These are phyloP conservation scores for Drosophila neocordata DNA, from an alignment of 1,140 invertebrate genomes.

Conservation along the genomic window DNA sequence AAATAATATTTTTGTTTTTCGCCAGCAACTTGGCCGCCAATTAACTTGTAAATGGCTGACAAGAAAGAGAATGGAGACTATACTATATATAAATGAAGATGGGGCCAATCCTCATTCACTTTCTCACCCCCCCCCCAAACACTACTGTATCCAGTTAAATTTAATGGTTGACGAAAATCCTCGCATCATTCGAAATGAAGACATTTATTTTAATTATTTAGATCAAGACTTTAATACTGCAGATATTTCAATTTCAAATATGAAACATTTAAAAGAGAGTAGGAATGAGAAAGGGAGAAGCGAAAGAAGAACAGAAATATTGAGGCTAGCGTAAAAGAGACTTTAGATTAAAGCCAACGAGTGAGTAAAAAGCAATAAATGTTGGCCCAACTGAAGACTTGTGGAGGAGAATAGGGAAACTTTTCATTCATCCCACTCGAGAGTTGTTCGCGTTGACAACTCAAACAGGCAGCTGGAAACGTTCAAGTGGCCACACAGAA, in stretches of 20 bases:
- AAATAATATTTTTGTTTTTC: conserved; percentile 78
- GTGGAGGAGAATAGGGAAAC: conserved; percentile 22
- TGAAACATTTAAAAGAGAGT: background rate
- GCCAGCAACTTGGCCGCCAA: conserved; percentile 55
- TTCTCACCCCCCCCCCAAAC: too few relatives aligned
- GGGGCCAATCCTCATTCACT: background rate
- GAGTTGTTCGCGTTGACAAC: conserved; percentile 36
- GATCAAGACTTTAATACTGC: conserved; percentile 38
- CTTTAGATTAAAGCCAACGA: conserved; percentile 19
- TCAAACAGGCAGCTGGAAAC: conserved; percentile 35
- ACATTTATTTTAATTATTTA: conserved; percentile 76
- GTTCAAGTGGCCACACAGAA: conserved; percentile 54
- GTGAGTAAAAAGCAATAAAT: conserved; percentile 42
- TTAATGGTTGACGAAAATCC: conserved; percentile 41
- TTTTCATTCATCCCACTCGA: conserved; percentile 52
- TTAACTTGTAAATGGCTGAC: conserved; percentile 54
- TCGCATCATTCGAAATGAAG: conserved; percentile 55
- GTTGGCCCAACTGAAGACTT: conserved; percentile 20
- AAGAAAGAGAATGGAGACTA: background rate
- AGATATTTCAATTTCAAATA: conserved; percentile 45
- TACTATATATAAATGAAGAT: background rate
- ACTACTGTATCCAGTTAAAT: conserved; percentile 13
- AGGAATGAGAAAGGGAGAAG: background rate
- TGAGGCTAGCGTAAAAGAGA: background rate
- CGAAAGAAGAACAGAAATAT: too few relatives aligned